A percentile compares a stretch with the other conserved stretches of the same genome.
phyloP scores from a whole-genome alignment of 2,797 vertebrate genomes.

The Schizopygopsis malacanthus region DNA sequence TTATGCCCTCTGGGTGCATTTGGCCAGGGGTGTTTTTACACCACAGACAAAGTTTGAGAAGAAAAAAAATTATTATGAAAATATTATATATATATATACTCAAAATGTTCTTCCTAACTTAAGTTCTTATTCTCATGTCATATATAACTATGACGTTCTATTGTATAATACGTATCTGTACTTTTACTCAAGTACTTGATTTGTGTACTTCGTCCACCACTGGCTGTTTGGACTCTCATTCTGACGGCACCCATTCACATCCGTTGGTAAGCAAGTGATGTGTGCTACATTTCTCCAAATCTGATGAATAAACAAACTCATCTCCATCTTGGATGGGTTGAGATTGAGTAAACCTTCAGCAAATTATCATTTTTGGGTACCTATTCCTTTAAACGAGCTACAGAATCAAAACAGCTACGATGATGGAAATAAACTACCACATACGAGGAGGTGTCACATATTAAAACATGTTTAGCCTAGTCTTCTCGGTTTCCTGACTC shows the following conservation, averaged over 20 bases:
- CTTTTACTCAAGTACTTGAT: too few species aligned
- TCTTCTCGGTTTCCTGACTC: constrained; percentile 35
- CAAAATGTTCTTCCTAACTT: too few species aligned
- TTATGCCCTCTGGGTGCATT: too few species aligned
- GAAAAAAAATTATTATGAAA: too few species aligned
- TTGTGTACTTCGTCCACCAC: too few species aligned
- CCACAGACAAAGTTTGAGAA: too few species aligned
- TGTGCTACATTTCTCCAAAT: neutral
- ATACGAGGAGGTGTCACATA: constrained; percentile 48
- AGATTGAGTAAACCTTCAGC: neutral
- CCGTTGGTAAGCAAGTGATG: neutral
- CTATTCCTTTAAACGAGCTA: neutral
- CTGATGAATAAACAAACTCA: neutral
- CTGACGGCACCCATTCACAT: neutral
- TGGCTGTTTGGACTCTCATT: neutral
- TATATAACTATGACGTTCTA: too few species aligned
- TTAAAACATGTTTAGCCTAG: constrained; percentile 30
- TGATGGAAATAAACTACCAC: constrained; percentile 29
- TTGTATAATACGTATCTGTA: too few species aligned
- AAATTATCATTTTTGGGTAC: neutral
- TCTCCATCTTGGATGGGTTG: neutral
- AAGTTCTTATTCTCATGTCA: too few species aligned
- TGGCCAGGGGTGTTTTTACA: too few species aligned
- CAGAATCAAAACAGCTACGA: neutral
- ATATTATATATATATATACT: too few species aligned